Conservation (phyloP, 2,888 invertebrate species). For the Dione vanillae region DNA sequence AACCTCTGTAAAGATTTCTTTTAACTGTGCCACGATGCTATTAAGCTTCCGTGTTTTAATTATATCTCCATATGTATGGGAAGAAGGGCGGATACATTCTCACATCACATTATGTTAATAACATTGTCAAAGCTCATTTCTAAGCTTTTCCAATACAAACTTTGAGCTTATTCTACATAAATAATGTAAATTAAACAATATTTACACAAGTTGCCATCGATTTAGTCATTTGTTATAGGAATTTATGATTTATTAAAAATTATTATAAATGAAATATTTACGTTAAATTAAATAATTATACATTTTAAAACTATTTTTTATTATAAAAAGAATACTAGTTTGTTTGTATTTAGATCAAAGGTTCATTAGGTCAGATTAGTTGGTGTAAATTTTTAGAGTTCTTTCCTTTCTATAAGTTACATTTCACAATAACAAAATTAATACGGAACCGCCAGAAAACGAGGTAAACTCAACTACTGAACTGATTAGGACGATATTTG, state of each 20-base stretch:
- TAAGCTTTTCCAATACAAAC: conserved; percentile 38
- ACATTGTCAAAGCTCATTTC: conserved; percentile 45
- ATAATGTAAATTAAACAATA: conserved; percentile 13
- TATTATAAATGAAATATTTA: no score
- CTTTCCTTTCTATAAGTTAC: no score
- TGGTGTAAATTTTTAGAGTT: no score
- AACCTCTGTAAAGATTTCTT: background rate
- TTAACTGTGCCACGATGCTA: conserved; percentile 21
- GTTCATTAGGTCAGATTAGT: no score
- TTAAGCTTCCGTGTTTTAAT: conserved; percentile 60
- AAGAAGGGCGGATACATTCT: conserved; percentile 54
- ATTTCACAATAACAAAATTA: no score
- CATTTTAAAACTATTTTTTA: no score
- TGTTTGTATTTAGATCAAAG: no score
- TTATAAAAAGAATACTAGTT: no score
- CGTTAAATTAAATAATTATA: no score
- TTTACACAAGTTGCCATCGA: conserved; percentile 32
- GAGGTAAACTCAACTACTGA: no score
- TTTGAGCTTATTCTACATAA: conserved; percentile 41
- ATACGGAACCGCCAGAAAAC: no score
- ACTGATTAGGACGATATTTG: no score
- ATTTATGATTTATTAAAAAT: background rate
- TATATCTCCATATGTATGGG: conserved; percentile 55
- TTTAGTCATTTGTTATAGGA: background rate
- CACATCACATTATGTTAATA: conserved; percentile 55